phyloP scores from a whole-genome alignment of 2,113 vertebrate genomes.

The Triplophysa tibetana region DNA sequence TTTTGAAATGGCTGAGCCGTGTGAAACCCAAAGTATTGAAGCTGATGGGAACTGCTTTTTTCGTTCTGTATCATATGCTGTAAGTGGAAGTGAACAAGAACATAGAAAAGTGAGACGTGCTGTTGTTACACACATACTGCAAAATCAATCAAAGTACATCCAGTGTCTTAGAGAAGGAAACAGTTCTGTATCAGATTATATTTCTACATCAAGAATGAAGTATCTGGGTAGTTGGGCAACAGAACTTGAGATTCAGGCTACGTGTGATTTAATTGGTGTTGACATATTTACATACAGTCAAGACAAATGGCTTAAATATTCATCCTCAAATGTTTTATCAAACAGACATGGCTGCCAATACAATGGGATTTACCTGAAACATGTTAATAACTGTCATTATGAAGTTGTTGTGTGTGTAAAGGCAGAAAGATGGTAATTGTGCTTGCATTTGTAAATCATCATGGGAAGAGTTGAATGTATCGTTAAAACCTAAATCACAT shows the following conservation, averaged over 20 bases:
- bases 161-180: background rate
- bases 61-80: background rate
- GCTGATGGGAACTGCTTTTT: slow-evolving; percentile 5
- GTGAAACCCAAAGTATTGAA: background rate
- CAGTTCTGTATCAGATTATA: background rate
- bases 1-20: background rate
- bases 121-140: background rate
- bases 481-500: too few species aligned
- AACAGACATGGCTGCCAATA: background rate
- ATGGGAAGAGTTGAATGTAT: too few species aligned
- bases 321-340: background rate
- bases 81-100: background rate
- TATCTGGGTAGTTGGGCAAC: background rate
- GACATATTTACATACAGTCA: slow-evolving; percentile 29
- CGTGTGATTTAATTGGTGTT: background rate
- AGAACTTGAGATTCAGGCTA: slow-evolving; percentile 20
- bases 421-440: accelerated
- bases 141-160: background rate
- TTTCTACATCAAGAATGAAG: background rate
- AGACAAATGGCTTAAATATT: slow-evolving; percentile 23
- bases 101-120: background rate
- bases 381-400: slow-evolving; percentile 12
- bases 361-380: background rate
- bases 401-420: background rate
- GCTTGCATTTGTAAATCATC: background rate